Base-by-base conservation (phyloP, 2,797 vertebrate genomes). In the Kryptopterus vitreolus region DNA sequence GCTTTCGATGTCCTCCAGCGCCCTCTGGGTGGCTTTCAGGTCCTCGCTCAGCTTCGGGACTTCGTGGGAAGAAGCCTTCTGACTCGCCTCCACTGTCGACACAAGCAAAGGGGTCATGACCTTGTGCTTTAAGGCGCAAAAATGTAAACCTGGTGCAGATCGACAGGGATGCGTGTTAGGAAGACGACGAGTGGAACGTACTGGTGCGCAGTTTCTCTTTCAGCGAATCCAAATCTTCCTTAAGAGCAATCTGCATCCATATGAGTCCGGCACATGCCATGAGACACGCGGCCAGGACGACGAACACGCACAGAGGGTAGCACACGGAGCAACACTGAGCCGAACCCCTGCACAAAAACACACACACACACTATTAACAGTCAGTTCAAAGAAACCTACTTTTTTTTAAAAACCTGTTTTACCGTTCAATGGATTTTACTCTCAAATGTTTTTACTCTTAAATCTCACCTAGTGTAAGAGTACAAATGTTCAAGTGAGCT, bases 231-330 rank as follows among this genome's bases (percentile, higher is more conserved):
- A 99, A 91, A 86, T 98, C 96, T 82, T 98, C 96, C 89, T 98
- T 99, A 76, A 99, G 93, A 24, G 96, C 96, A 77, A 98, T 94
- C 89, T 99, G 98, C 98, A 99, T 99, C 97, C 97, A 99, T 84
- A 98, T 96, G 82, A 99, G 93, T 81, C 98, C 98, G 72, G 96
- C 95, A 38, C 96, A 98, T 0, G 96, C 95, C 89, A 98, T 95
- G 46, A 98, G 95, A 43, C 98, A 99, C 59, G 97, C 98, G 0
- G 95, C 95, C 0, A 99, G 92, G 78, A 99, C 91, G 86, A 99
- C 94, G 87, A 98, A 99, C 0, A 95, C 92, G 82, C 97, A 98
- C 55, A 99, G 86, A 0, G 96, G 97, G 85, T 97, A 99, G 91
- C 97, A 98, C 85, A 98, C 88, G 66, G 89, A 95, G 93, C 96